Evolutionary conservation across 2,797 vertebrate genomes (phyloP).

Genomic region (Monodelphis domestica): DNA sequence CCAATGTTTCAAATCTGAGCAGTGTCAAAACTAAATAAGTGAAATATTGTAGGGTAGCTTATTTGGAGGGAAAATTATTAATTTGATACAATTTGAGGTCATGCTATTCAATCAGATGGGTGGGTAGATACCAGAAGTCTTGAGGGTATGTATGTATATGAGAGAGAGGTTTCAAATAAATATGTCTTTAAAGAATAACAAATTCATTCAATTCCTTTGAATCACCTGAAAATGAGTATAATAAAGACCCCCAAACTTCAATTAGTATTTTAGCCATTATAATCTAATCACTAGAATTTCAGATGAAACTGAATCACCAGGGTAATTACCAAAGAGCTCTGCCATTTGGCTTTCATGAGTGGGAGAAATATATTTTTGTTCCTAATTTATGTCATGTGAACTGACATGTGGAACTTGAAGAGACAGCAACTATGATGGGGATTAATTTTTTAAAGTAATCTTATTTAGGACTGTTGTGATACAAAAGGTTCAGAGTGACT

Average conservation of each 20-base stretch:
- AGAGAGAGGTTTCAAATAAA: constrained; percentile 50
- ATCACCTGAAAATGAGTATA: constrained; percentile 32
- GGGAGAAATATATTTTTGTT: constrained; percentile 55
- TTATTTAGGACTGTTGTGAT: constrained; percentile 36
- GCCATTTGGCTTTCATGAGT: constrained; percentile 56
- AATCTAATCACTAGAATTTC: constrained; percentile 53
- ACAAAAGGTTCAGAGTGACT: constrained; percentile 54
- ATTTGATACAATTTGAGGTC: constrained; percentile 47
- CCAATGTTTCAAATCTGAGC: constrained; percentile 16
- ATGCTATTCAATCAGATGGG: constrained; percentile 59
- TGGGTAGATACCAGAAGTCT: constrained; percentile 39
- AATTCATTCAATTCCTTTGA: constrained; percentile 33
- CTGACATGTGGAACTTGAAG: constrained; percentile 36
- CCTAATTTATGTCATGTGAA: constrained; percentile 37
- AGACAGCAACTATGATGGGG: constrained; percentile 26
- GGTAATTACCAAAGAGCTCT: constrained; percentile 57
- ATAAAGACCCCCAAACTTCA: constrained; percentile 14
- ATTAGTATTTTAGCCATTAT: constrained; percentile 25
- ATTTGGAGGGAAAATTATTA: constrained; percentile 40
- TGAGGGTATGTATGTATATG: constrained; percentile 25
- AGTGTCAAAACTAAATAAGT: constrained; percentile 28
- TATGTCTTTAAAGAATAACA: constrained; percentile 45
- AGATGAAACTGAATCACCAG: constrained; percentile 38
- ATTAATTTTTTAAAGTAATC: constrained; percentile 8
- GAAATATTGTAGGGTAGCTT: neutral